Evolutionary conservation across 2,113 vertebrate genomes (phyloP).

Genomic region (Phaetusa simplex): DNA sequence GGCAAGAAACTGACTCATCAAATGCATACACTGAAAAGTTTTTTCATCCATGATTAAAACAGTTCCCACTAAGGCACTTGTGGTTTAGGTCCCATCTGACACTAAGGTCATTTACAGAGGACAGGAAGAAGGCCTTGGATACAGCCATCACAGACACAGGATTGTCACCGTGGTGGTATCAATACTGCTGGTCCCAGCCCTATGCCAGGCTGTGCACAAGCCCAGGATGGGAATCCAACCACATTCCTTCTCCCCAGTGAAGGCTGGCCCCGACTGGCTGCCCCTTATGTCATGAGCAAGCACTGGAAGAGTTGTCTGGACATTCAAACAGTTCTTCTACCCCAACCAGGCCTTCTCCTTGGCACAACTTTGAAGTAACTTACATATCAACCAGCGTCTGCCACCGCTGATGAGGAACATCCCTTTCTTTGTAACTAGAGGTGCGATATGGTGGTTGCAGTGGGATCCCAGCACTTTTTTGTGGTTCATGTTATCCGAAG

Average conservation of each 20-base stretch:
- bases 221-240: neutral
- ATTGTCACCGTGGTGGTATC: neutral
- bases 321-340: neutral
- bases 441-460: neutral
- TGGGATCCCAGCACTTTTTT: neutral
- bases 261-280: neutral
- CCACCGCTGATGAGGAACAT: neutral
- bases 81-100: neutral
- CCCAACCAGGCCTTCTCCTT: neutral
- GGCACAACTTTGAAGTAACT: neutral
- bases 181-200: neutral
- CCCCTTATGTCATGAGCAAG: neutral
- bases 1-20: neutral
- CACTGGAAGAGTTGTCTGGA: neutral
- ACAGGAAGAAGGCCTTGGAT: neutral
- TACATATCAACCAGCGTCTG: neutral
- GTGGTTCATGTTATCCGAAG: neutral
- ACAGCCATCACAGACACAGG: fast-evolving
- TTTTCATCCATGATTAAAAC: neutral
- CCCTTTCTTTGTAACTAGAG: neutral
- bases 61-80: neutral
- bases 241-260: neutral
- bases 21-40: neutral
- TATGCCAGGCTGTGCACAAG: neutral
- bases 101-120: neutral